These are phyloP conservation scores for Craterocephalus amniculus DNA, from an alignment of 2,797 vertebrate genomes.

Conservation along the genomic window DNA sequence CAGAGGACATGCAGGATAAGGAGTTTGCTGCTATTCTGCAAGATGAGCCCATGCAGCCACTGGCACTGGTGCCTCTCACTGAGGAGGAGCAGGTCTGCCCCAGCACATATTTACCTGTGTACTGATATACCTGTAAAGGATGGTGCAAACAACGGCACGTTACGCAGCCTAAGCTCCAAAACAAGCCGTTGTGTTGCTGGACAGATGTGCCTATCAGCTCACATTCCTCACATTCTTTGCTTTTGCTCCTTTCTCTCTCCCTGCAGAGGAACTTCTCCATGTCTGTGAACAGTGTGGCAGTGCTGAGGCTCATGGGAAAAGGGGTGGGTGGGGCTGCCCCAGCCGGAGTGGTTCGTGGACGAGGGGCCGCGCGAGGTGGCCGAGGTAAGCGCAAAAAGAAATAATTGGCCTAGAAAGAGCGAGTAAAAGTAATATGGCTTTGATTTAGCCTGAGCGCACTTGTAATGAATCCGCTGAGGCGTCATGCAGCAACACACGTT, in stretches of 20 bases:
- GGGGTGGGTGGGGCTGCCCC: constrained; percentile 83
- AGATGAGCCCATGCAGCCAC: constrained; percentile 91
- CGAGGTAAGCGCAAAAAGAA: constrained; percentile 79
- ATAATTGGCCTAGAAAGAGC: background rate
- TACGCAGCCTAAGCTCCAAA: background rate
- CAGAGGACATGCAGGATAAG: constrained; percentile 94
- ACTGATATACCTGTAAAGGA: constrained; percentile 24
- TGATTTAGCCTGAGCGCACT: background rate
- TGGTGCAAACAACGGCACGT: background rate
- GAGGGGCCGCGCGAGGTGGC: constrained; percentile 88
- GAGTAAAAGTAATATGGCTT: background rate
- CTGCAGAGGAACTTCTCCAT: constrained; percentile 94
- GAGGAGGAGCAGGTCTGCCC: constrained; percentile 92
- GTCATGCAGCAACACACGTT: constrained; percentile 30
- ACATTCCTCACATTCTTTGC: constrained; percentile 70
- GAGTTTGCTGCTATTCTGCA: constrained; percentile 93
- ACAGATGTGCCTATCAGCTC: constrained; percentile 47
- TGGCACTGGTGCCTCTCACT: constrained; percentile 91
- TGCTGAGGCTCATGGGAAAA: constrained; percentile 94
- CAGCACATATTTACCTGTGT: constrained; percentile 3
- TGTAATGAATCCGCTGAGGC: background rate
- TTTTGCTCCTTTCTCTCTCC: constrained; percentile 50
- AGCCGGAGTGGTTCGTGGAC: constrained; percentile 85
- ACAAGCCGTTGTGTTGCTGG: constrained; percentile 23
- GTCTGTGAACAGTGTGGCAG: constrained; percentile 95